Base-by-base conservation (phyloP, 2,113 vertebrate genomes). In the Falcunculus frontatus region DNA sequence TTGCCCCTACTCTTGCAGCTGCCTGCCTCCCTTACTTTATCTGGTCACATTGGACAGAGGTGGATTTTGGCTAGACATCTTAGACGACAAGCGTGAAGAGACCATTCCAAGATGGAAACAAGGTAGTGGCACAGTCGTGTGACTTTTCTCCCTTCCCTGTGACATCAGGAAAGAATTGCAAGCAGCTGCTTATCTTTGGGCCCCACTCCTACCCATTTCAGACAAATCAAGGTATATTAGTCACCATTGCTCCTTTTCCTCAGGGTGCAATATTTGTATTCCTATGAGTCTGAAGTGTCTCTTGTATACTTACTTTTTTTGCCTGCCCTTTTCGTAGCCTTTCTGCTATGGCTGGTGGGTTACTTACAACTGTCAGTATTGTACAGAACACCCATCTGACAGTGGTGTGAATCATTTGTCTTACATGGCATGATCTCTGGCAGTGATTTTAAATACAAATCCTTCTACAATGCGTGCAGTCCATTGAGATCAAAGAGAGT, bases 381-480 rank as follows among this genome's bases (percentile, higher is more conserved):
- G 10, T 14, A 29, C 32, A 35, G 35, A 73, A 59, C 30, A 82
- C 2, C 21, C 52, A 27, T 75, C 53, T 68, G 60, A 67, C 20
- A 33, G 46, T 62, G 30, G 13, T 59, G 39, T 62, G 86, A 56
- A 23, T 32, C 2, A 7, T 79, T 50, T 52, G 17, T 25, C n/a
- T 79, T 88, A 84, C 35, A 47, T 15, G 44, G 8, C 17, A 18
- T 33, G 39, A 55, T 33, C 18, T 7, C 88, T 73, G 55, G 9
- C 11, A 78, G 17, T 5, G 41, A 74, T 87, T 75, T 87, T 95
- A 80, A 50, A 60, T 74, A 62, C 13, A 76, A 63, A 22, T 78
- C 32, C 6, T 73, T 76, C 39, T 75, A 37, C n/a, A 67, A 8
- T 0, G 0, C 0, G 1, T 9, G 5, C 32, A 42, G 37, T 37